A percentile compares a stretch with the other conserved stretches of the same genome.
Evolutionary conservation across 2,888 invertebrate species (phyloP).

Genomic region (Carterocephalus palaemon): DNA sequence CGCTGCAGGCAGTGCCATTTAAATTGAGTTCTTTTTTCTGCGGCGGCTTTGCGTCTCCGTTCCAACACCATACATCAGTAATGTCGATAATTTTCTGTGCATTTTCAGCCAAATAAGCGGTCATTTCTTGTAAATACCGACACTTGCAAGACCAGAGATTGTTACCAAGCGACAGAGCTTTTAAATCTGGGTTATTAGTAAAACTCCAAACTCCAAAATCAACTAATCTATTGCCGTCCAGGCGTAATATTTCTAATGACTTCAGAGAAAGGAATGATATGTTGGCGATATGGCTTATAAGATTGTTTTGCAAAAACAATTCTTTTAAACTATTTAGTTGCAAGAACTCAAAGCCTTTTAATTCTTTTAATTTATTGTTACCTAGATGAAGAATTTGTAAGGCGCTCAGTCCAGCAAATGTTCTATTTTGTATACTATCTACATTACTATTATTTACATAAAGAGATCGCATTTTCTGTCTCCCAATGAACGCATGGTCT

Average conservation of each 20-base stretch:
- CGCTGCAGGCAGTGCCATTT: slow-evolving; percentile 91
- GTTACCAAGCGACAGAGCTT: slow-evolving; percentile 87
- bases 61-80: slow-evolving; percentile 89
- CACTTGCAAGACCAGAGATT: slow-evolving; percentile 96
- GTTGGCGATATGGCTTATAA: slow-evolving; percentile 88
- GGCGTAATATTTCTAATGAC: slow-evolving; percentile 87
- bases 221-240: slow-evolving; percentile 91
- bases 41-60: slow-evolving; percentile 84
- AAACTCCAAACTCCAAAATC: slow-evolving; percentile 90
- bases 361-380: slow-evolving; percentile 87
- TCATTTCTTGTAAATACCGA: slow-evolving; percentile 90
- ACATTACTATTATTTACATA: slow-evolving; percentile 92
- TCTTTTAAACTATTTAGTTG: slow-evolving; percentile 88
- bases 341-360: slow-evolving; percentile 92
- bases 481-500: slow-evolving; percentile 92
- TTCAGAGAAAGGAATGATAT: slow-evolving; percentile 87
- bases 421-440: slow-evolving; percentile 91
- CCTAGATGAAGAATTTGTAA: slow-evolving; percentile 90
- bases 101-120: slow-evolving; percentile 89
- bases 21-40: slow-evolving; percentile 89
- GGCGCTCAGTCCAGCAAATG: slow-evolving; percentile 91
- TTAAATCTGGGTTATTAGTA: slow-evolving; percentile 82
- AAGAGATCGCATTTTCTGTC: slow-evolving; percentile 91
- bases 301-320: slow-evolving; percentile 91
- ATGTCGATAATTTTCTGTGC: slow-evolving; percentile 88